A percentile compares a stretch with the other conserved stretches of the same genome.
Conservation (phyloP, 2,888 invertebrate genomes). For the Chouioia cunea region DNA sequence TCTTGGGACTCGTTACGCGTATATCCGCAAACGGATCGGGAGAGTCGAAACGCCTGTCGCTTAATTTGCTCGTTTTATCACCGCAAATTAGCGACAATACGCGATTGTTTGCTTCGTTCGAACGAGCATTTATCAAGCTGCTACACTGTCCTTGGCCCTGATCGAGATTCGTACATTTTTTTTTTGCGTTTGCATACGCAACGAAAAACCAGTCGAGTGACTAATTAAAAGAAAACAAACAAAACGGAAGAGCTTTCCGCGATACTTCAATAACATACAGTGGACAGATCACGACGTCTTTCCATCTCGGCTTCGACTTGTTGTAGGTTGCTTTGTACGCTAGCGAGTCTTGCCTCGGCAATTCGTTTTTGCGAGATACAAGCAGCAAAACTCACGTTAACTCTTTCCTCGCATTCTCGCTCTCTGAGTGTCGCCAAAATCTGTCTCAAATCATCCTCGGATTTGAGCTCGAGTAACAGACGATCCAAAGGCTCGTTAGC, state of each 20-base stretch:
- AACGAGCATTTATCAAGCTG: too few relatives aligned
- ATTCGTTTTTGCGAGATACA: conserved; percentile 59
- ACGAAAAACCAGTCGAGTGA: neutral
- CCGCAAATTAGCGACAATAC: too few relatives aligned
- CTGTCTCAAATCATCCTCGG: conserved; percentile 60
- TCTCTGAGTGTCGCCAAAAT: conserved; percentile 56
- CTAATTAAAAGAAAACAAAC: neutral
- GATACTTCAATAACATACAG: neutral
- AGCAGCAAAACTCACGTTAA: conserved; percentile 60
- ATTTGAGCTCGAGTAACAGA: conserved; percentile 55
- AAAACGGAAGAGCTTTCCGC: too few relatives aligned
- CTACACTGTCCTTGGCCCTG: neutral
- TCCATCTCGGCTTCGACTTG: conserved; percentile 61
- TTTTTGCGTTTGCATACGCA: neutral
- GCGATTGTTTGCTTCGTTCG: too few relatives aligned
- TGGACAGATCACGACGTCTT: conserved; percentile 48
- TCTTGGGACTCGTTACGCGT: conserved; percentile 52
- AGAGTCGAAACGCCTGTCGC: conserved; percentile 52
- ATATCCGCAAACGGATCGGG: conserved; percentile 58
- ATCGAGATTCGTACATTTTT: neutral
- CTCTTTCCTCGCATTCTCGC: conserved; percentile 61
- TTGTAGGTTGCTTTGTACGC: conserved; percentile 59
- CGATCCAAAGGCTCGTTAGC: conserved; percentile 53
- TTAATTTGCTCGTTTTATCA: too few relatives aligned
- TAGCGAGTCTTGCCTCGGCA: conserved; percentile 57